Conservation (phyloP, 2,797 vertebrate species). For the Bryconaethiops microstoma region DNA sequence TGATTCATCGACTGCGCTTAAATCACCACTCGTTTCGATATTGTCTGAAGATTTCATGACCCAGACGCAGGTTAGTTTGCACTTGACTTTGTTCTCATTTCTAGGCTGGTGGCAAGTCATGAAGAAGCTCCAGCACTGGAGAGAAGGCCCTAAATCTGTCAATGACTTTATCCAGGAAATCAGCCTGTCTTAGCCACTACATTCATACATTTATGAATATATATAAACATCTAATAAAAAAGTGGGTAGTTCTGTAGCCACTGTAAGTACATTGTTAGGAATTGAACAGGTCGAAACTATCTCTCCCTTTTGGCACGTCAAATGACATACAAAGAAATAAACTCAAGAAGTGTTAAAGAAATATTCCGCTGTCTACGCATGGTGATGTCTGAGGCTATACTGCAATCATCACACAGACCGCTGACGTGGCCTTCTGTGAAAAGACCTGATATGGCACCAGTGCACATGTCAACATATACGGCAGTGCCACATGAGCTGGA, state of each 20-base stretch:
- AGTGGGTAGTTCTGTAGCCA: slow-evolving; percentile 1
- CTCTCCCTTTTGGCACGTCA: slow-evolving; percentile 1
- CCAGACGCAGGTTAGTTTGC: neutral
- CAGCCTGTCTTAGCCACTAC: neutral
- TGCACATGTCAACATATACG: slow-evolving; percentile 67
- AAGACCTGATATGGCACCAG: slow-evolving; percentile 50
- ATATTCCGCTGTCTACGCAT: neutral
- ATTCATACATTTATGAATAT: neutral
- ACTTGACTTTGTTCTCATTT: neutral
- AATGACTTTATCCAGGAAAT: neutral
- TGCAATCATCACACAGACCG: slow-evolving; percentile 17
- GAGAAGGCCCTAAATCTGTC: neutral
- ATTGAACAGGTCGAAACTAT: slow-evolving; percentile 20
- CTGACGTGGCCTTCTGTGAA: slow-evolving; percentile 22
- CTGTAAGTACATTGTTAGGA: neutral
- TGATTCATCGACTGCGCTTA: neutral
- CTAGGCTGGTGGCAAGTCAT: neutral
- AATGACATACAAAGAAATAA: slow-evolving; percentile 19
- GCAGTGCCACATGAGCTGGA: slow-evolving; percentile 66
- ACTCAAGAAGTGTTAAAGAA: neutral
- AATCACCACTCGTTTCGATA: neutral
- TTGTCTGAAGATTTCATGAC: neutral
- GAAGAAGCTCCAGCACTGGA: neutral
- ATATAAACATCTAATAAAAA: neutral
- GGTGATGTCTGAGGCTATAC: neutral